Conservation (phyloP, 2,888 invertebrate species). For the Aporophyla lueneburgensis region DNA sequence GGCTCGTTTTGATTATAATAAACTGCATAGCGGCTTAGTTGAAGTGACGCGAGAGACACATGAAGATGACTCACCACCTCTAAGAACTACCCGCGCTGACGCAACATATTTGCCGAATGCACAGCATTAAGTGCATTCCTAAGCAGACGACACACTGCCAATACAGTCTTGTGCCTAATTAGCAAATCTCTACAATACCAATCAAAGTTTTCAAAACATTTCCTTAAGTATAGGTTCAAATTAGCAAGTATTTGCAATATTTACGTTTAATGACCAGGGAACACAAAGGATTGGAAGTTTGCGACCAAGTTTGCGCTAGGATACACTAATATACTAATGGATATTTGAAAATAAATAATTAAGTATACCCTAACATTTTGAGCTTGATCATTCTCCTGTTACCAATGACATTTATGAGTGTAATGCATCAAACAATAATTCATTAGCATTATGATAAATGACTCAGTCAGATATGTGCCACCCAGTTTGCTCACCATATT, state of each 20-base stretch:
- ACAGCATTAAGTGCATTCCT: constrained; percentile 58
- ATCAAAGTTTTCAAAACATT: constrained; percentile 46
- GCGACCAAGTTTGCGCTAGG: background rate
- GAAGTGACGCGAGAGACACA: constrained; percentile 25
- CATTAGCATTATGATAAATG: background rate
- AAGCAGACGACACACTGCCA: constrained; percentile 31
- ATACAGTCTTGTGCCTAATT: constrained; percentile 30
- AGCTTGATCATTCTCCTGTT: background rate
- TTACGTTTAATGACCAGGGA: constrained; percentile 7
- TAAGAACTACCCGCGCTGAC: constrained; percentile 50
- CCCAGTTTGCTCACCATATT: background rate
- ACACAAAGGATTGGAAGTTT: constrained; percentile 9
- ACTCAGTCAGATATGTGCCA: background rate
- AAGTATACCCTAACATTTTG: background rate
- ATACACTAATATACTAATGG: background rate
- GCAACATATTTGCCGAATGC: constrained; percentile 55
- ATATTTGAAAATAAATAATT: background rate
- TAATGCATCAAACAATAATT: background rate
- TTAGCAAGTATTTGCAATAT: constrained; percentile 28
- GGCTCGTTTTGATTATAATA: background rate
- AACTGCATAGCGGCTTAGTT: constrained; percentile 7
- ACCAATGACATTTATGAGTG: background rate
- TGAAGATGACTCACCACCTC: constrained; percentile 56
- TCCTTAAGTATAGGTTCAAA: constrained; percentile 7
- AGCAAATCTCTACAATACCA: constrained; percentile 27